Base-by-base conservation (phyloP, 2,888 invertebrate genomes). In the Oasisia sp. region DNA sequence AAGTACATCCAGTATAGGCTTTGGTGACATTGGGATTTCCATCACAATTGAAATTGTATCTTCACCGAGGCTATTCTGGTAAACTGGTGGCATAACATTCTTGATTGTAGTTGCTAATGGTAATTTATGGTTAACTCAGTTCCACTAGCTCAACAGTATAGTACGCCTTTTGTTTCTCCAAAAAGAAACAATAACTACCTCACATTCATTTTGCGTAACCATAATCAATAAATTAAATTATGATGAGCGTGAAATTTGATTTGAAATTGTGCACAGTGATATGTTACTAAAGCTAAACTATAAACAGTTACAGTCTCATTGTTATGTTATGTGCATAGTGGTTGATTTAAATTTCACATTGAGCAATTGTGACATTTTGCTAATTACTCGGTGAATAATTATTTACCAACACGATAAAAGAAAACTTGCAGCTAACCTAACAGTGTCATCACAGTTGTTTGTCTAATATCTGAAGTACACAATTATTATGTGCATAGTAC, bases 401-500 rank as follows among this genome's bases (percentile, higher is more conserved):
- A 74, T 27, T 74, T 74, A 19, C n/a, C 27, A 74, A 74, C 14
- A 74, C 27, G 7, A 7, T 74, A 74, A 27, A 74, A 74, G 74
- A 74, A 74, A 74, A 74, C n/a, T 7, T 74, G 27, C 74, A n/a
- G 74, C 19, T 74, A 74, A 74, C 27, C 7, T 74, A 74, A 19
- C 27, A 74, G 74, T 19, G 14, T 27, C 74, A 74, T 74, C 74
- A 74, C 74, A 74, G 74, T 74, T 74, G 19, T 74, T 19, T 74
- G 27, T 74, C 27, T 27, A 74, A 74, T 19, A 74, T 74, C 74
- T 74, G 74, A 19, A 74, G n/a, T 74, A 74, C 74, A 19, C 27
- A 74, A 74, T 27, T 74, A 74, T 74, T 74, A 74, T n/a, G 74
- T 74, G 74, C 74, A 74, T 74, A 74, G 74, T 74, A n/a, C 74